Percentiles rank a stretch among this genome's conserved stretches.
Conservation (phyloP, 2,113 vertebrate species). For the Galemys pyrenaicus region DNA sequence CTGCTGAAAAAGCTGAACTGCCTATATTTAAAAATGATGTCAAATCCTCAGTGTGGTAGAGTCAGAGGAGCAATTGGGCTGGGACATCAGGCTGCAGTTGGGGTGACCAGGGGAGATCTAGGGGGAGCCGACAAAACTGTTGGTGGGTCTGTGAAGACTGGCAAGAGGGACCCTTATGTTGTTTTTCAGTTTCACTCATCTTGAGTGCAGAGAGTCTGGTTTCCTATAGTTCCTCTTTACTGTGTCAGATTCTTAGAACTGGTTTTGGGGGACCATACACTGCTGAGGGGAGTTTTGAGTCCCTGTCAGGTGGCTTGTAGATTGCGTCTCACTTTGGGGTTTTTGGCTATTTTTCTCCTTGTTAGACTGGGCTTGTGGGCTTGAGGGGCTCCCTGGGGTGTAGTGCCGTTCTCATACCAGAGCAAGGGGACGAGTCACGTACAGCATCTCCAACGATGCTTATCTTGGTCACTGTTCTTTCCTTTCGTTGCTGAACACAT, state of each 20-base stretch:
- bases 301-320: not conserved
- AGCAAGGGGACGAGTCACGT: too few relatives aligned
- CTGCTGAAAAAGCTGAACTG: not conserved
- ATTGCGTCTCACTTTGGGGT: fast-evolving
- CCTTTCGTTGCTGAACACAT: not conserved
- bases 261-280: not conserved
- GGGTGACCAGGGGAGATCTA: not conserved
- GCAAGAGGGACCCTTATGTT: not conserved
- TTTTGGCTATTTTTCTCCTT: not conserved
- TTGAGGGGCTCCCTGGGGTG: not conserved
- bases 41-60: not conserved
- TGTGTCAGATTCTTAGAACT: not conserved
- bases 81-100: not conserved
- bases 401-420: not conserved
- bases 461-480: not conserved
- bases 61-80: not conserved
- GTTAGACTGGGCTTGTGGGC: not conserved
- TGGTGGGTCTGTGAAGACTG: not conserved
- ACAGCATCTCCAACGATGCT: too few relatives aligned
- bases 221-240: not conserved
- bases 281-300: not conserved
- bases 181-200: not conserved
- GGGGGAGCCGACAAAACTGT: not conserved
- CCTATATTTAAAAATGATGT: not conserved
- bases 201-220: not conserved